phyloP scores from a whole-genome alignment of 2,888 invertebrate species.

The Ophioninae sp. region DNA sequence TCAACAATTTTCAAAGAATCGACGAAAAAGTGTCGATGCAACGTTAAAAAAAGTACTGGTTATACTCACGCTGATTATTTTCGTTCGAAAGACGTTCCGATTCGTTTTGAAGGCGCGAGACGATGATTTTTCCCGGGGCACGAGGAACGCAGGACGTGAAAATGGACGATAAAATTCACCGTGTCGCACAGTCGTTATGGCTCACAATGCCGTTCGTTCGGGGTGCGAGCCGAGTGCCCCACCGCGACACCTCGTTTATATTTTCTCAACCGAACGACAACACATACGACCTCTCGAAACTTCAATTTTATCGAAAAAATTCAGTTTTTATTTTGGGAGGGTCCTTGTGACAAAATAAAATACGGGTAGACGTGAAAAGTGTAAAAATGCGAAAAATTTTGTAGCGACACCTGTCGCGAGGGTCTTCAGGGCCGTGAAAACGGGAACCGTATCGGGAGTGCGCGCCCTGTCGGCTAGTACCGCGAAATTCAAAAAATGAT shows the following conservation, averaged over 20 bases:
- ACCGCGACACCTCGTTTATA: constrained; percentile 68
- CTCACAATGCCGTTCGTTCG: constrained; percentile 92
- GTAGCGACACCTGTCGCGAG: constrained; percentile 63
- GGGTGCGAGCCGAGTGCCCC: constrained; percentile 77
- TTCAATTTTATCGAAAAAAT: constrained; percentile 41
- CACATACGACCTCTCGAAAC: not conserved
- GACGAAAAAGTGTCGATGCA: not conserved
- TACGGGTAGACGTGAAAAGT: constrained; percentile 4
- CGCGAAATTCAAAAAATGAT: constrained; percentile 44
- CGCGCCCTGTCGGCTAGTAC: constrained; percentile 10
- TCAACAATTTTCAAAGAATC: not conserved
- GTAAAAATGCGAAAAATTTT: constrained; percentile 42
- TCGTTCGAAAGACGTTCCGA: constrained; percentile 54
- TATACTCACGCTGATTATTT: constrained; percentile 76
- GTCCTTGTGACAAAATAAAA: constrained; percentile 65
- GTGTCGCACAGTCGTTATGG: constrained; percentile 88
- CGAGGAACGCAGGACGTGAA: constrained; percentile 85
- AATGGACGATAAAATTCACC: constrained; percentile 87
- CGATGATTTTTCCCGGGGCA: constrained; percentile 81
- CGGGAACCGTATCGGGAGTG: constrained; percentile 15
- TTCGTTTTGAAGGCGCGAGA: constrained; percentile 69
- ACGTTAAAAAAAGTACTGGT: not conserved
- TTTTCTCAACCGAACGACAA: constrained; percentile 42
- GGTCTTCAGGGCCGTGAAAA: constrained; percentile 50
- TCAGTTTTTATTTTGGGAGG: constrained; percentile 47